Percentiles rank a stretch among this genome's conserved stretches.
Evolutionary conservation across 2,888 invertebrate species (phyloP).

Genomic region (Drosophila multiciliata): DNA sequence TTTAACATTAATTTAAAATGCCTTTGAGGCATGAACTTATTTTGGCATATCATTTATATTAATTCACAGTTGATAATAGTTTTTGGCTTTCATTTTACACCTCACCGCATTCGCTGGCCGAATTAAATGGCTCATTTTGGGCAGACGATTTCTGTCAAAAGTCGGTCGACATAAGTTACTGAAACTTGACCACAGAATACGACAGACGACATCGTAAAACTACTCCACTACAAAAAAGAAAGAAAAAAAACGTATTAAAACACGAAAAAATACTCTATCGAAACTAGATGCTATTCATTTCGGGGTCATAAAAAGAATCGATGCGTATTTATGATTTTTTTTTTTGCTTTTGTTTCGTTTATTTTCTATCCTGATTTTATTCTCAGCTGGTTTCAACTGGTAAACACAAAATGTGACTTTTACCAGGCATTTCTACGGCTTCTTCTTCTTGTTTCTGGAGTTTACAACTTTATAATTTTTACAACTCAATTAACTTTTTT

Average conservation of each 20-base stretch:
- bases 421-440: slow-evolving; percentile 42
- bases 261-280: slow-evolving; percentile 43
- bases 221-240: slow-evolving; percentile 13
- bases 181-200: slow-evolving; percentile 21
- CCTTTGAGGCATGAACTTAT: neutral
- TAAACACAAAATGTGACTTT: slow-evolving; percentile 57
- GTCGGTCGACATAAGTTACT: neutral
- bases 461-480: slow-evolving; percentile 77
- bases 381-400: slow-evolving; percentile 62
- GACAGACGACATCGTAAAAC: slow-evolving; percentile 51
- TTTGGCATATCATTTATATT: neutral
- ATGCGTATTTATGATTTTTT: slow-evolving; percentile 62
- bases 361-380: neutral
- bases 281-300: slow-evolving; percentile 71
- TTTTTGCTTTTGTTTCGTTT: slow-evolving; percentile 18
- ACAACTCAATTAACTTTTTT: slow-evolving; percentile 78
- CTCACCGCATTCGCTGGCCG: neutral
- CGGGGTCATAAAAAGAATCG: slow-evolving; percentile 65
- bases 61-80: slow-evolving; percentile 1
- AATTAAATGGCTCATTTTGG: slow-evolving; percentile 1
- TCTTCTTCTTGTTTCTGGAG: slow-evolving; percentile 27
- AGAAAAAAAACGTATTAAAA: slow-evolving; percentile 46
- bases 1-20: neutral
- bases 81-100: neutral
- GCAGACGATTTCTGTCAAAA: slow-evolving; percentile 3